These are phyloP conservation scores for Spondyliosoma cantharus DNA, from an alignment of 2,797 vertebrate genomes.

Conservation along the genomic window DNA sequence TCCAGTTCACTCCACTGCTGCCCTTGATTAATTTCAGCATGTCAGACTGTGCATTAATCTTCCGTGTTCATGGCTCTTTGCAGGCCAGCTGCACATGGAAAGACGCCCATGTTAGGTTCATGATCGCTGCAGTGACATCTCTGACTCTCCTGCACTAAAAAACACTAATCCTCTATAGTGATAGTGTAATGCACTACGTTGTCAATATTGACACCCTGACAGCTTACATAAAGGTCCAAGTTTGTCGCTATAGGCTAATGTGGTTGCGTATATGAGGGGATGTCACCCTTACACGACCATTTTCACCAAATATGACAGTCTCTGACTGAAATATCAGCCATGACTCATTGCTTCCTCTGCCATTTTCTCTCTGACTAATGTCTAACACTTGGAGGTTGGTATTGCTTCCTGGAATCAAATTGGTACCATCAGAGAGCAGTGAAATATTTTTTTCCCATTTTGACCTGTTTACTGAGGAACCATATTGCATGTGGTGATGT, in stretches of 20 bases:
- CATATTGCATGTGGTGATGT: not conserved
- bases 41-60: conserved; percentile 50
- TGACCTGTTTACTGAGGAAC: conserved; percentile 28
- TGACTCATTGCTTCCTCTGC: conserved; percentile 56
- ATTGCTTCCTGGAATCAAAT: conserved; percentile 35
- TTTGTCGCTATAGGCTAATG: conserved; percentile 16
- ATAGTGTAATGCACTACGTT: not conserved
- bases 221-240: not conserved
- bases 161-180: conserved; percentile 21
- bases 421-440: conserved; percentile 9
- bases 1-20: conserved; percentile 27
- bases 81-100: conserved; percentile 42
- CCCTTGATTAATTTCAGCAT: conserved; percentile 47
- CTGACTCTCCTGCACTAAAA: conserved; percentile 20
- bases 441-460: conserved; percentile 15
- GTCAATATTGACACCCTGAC: conserved; percentile 15
- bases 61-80: conserved; percentile 36
- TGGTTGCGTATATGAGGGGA: conserved; percentile 2
- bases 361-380: conserved; percentile 54
- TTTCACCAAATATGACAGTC: conserved; percentile 12
- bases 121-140: conserved; percentile 2
- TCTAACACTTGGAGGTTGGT: conserved; percentile 42
- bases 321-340: conserved; percentile 40
- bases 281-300: conserved; percentile 14
- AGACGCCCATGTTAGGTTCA: conserved; percentile 13